Base-by-base conservation (phyloP, 2,797 vertebrate species). In the Rhinogobio ventralis region DNA sequence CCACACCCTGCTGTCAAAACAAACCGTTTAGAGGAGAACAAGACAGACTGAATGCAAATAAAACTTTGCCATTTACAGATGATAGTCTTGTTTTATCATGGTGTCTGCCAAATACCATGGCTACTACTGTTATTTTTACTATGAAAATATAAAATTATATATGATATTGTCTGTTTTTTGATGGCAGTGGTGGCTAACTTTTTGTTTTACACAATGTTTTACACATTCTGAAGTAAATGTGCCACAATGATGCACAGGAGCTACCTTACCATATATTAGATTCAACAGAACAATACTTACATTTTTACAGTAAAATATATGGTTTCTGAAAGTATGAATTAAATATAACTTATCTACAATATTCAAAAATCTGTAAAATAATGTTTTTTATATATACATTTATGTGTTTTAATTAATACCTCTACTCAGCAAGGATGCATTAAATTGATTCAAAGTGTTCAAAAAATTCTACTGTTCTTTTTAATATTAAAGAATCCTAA, bases 1-100 rank as follows among this genome's bases (percentile, higher is more conserved):
- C 82, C 86, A 81, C 78, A 76, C 77, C 49, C 73, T 46, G 69
- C 84, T 91, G 87, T 90, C 84, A 89, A 85, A 89, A 87, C 83
- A 90, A 81, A 82, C 81, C 71, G 74, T 88, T 84, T 85, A 85
- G 33, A 71, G 62, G 78, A 62, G 66, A 84, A 55, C 45, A 45
- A 72, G 76, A 30, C 39, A 67, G 81, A 1, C 45, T 36, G 19
- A 73, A 36, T 60, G 20, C 25, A 74, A 69, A 68, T 33, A 7
- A 4, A 30, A 46, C 76, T 46, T 64, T 76, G 69, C 39, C 39
- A 45, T 7, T 71, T 20, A 74, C 25, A 73, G 15, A 75, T 36
- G 30, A 75, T n/a, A 14, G 1, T 23, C 30, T 23, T 2, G 3
- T 75, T 23, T 81, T 57, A 81, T 36, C 15, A 81, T 13, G 7